Evolutionary conservation across 2,113 vertebrate genomes (phyloP).

Genomic region (Cromileptes altivelis): DNA sequence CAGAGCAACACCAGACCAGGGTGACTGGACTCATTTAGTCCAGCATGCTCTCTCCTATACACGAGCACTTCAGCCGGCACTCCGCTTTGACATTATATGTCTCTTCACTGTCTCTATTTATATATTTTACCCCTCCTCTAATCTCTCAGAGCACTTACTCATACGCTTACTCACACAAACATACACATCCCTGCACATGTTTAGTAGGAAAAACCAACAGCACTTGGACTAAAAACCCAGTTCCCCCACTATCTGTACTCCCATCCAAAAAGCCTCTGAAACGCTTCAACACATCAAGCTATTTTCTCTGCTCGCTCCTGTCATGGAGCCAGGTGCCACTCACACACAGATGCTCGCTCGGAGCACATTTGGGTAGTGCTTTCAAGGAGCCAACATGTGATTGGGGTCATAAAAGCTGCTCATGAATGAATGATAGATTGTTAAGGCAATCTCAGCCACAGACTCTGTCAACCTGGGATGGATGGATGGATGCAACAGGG

Average conservation of each 20-base stretch:
- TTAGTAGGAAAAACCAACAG: constrained; percentile 26
- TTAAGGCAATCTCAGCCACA: constrained; percentile 59
- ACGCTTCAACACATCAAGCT: constrained; percentile 14
- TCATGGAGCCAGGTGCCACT: constrained; percentile 64
- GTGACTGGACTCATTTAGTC: constrained; percentile 41
- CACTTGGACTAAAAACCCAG: constrained; percentile 47
- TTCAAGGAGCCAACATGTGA: constrained; percentile 67
- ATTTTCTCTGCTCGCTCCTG: constrained; percentile 28
- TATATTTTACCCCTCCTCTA: constrained; percentile 20
- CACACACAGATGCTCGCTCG: constrained; percentile 35
- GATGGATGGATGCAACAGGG: constrained; percentile 34
- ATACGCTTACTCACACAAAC: constrained; percentile 32
- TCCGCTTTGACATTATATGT: constrained; percentile 22
- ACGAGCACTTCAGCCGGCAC: constrained; percentile 40
- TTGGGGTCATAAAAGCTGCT: constrained; percentile 72
- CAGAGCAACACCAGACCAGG: constrained; percentile 28
- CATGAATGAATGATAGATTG: constrained; percentile 78
- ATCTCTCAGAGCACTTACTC: constrained; percentile 50
- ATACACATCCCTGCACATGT: constrained; percentile 27
- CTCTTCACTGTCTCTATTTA: constrained; percentile 34
- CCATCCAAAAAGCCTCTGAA: constrained; percentile 43
- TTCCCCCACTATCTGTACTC: constrained; percentile 9
- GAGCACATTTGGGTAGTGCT: constrained; percentile 57
- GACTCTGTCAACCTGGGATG: constrained; percentile 21
- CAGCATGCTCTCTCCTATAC: constrained; percentile 8